A percentile compares a stretch with the other conserved stretches of the same genome.
Conservation (phyloP, 2,888 invertebrate species). For the Apodemia duryi region DNA sequence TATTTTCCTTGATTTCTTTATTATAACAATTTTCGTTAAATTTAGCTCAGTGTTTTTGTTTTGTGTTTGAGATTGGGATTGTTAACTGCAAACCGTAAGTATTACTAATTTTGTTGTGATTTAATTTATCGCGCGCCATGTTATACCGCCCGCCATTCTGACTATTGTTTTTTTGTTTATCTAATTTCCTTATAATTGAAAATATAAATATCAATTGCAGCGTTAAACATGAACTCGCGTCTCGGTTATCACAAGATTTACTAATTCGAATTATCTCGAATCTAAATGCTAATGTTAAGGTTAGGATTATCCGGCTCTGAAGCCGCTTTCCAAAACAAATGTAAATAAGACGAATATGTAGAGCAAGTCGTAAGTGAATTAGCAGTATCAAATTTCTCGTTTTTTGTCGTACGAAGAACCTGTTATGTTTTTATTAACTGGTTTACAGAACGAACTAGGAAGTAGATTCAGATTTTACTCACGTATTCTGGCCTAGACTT, state of each 20-base stretch:
- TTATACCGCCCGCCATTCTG: slow-evolving; percentile 67
- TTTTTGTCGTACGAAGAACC: neutral
- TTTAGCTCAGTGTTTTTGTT: slow-evolving; percentile 41
- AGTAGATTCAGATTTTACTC: slow-evolving; percentile 1
- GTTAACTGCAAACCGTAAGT: slow-evolving; percentile 47
- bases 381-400: neutral
- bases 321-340: slow-evolving; percentile 11
- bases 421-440: neutral
- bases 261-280: neutral
- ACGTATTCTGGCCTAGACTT: neutral
- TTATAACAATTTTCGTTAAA: slow-evolving; percentile 15
- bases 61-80: slow-evolving; percentile 40
- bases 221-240: neutral
- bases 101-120: slow-evolving; percentile 31
- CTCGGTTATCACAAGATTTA: neutral
- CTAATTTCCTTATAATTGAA: slow-evolving; percentile 31
- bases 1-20: slow-evolving; percentile 40
- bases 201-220: neutral
- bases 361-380: neutral
- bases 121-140: slow-evolving; percentile 49
- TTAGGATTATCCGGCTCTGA: slow-evolving; percentile 6
- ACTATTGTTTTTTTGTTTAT: slow-evolving; percentile 42
- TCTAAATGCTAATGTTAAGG: neutral
- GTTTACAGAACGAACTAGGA: neutral
- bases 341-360: slow-evolving; percentile 7